phyloP scores from a whole-genome alignment of 2,888 invertebrate genomes.

The Philonicus albiceps region DNA sequence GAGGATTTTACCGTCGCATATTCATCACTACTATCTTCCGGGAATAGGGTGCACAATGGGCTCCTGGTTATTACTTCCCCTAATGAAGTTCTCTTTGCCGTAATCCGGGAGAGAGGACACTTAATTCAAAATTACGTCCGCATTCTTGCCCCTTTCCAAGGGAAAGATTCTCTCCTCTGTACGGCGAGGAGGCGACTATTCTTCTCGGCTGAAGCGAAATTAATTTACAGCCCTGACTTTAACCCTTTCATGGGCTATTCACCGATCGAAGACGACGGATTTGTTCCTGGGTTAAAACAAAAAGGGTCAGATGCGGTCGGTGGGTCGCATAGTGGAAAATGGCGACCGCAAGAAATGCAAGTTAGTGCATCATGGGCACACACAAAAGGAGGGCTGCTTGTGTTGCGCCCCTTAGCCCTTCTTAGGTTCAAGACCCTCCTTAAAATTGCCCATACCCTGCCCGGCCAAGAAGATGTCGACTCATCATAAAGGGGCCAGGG shows the following conservation, averaged over 20 bases:
- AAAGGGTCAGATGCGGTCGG: slow-evolving; percentile 10
- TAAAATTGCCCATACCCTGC: background rate
- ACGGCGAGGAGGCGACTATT: background rate
- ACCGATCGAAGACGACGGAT: slow-evolving; percentile 10
- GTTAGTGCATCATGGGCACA: background rate
- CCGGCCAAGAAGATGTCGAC: background rate
- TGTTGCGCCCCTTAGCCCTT: slow-evolving; percentile 1
- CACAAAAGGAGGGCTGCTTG: slow-evolving; percentile 2
- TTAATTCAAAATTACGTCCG: slow-evolving; percentile 4
- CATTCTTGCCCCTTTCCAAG: background rate
- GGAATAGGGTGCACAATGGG: background rate
- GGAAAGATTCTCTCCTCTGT: background rate
- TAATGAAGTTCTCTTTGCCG: background rate
- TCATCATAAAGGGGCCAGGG: background rate
- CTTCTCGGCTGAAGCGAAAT: slow-evolving; percentile 4
- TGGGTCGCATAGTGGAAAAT: background rate
- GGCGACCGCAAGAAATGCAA: slow-evolving; percentile 22
- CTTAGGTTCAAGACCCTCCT: background rate
- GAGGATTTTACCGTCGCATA: background rate
- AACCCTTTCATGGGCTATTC: slow-evolving; percentile 11
- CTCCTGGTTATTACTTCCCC: background rate
- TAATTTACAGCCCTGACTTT: slow-evolving; percentile 18
- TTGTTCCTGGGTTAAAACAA: slow-evolving; percentile 8
- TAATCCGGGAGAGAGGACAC: background rate
- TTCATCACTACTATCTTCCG: background rate